phyloP scores from a whole-genome alignment of 2,113 vertebrate species.

The Myotis brandtii region DNA sequence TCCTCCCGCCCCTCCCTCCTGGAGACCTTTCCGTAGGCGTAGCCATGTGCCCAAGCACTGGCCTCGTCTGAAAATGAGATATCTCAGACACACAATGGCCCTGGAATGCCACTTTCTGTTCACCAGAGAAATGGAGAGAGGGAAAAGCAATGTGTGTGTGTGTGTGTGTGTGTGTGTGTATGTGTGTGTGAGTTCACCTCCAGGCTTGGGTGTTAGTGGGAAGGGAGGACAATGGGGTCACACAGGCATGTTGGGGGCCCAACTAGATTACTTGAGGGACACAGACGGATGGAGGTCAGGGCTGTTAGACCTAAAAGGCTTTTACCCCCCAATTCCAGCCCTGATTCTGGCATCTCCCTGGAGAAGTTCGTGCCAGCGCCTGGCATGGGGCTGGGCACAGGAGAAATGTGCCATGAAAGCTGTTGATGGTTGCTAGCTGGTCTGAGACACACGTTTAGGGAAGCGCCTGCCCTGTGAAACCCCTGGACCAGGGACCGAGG shows the following conservation, averaged over 20 bases:
- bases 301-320: background rate
- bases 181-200: background rate
- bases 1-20: slow-evolving; percentile 69
- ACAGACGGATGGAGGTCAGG: background rate
- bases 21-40: slow-evolving; percentile 87
- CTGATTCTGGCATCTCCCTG: background rate
- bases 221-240: slow-evolving; percentile 56
- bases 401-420: background rate
- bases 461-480: background rate
- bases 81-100: slow-evolving; percentile 72
- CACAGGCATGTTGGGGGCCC: background rate
- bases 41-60: slow-evolving; percentile 90
- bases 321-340: background rate
- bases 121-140: background rate
- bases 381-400: too few relatives aligned
- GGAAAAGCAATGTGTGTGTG: slow-evolving; percentile 58
- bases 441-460: too few relatives aligned
- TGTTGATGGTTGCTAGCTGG: background rate
- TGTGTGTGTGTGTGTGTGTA: background rate
- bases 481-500: background rate
- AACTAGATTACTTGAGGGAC: background rate
- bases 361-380: background rate
- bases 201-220: background rate
- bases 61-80: slow-evolving; percentile 86
- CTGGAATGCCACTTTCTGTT: slow-evolving; percentile 73